These are phyloP conservation scores for Lepidotrigona ventralis DNA, from an alignment of 1,140 invertebrate genomes.

Conservation along the genomic window DNA sequence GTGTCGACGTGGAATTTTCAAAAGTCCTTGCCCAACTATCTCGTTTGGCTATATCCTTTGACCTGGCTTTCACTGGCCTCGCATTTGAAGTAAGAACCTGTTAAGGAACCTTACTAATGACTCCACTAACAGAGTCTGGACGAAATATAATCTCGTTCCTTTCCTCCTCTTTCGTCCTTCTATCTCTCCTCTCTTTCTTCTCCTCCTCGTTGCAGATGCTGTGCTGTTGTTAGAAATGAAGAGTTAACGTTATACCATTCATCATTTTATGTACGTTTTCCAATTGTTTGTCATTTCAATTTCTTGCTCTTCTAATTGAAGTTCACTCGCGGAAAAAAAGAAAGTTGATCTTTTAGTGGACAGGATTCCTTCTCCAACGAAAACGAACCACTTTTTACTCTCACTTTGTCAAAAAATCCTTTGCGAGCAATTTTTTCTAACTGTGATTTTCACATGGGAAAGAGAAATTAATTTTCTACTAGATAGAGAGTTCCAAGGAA, in stretches of 20 bases:
- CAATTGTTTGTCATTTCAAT: no score
- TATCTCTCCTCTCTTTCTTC: neutral
- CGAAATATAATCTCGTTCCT: neutral
- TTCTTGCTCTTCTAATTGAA: no score
- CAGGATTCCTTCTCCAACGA: no score
- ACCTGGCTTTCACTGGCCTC: neutral
- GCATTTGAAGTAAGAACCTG: neutral
- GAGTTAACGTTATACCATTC: neutral
- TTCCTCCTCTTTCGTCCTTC: neutral
- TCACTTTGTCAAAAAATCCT: no score
- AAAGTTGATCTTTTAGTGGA: no score
- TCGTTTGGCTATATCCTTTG: neutral
- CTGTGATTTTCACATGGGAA: no score
- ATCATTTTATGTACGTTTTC: neutral
- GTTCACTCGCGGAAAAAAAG: no score
- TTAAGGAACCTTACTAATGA: neutral
- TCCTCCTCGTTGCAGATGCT: neutral
- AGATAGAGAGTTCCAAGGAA: no score
- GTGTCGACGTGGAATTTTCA: neutral
- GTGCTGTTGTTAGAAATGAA: neutral
- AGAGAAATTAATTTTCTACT: no score
- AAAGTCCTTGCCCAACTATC: neutral
- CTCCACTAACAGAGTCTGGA: neutral
- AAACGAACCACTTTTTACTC: no score
- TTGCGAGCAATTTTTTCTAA: no score